Percentiles rank a stretch among this genome's conserved stretches.
Evolutionary conservation across 1,140 invertebrate species (phyloP).

Genomic region (Andrena cerasifolii): DNA sequence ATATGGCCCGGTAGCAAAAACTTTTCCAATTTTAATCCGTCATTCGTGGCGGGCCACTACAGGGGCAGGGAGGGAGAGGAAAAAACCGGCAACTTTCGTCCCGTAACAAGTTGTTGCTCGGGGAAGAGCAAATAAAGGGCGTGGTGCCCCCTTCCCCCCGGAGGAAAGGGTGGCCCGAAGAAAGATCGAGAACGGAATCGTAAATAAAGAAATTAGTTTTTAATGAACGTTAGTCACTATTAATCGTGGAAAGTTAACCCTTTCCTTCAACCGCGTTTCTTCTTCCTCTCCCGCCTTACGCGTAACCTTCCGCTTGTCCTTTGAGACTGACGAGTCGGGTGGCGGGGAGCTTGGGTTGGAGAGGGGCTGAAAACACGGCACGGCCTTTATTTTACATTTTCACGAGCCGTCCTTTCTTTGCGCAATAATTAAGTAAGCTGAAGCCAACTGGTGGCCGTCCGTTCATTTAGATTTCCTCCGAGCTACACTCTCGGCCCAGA

Average conservation of each 20-base stretch:
- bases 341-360: no score
- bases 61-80: background rate
- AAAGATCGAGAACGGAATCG: constrained; percentile 49
- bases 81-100: constrained; percentile 60
- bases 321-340: constrained; percentile 63
- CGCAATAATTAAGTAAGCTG: constrained; percentile 69
- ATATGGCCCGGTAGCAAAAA: constrained; percentile 69
- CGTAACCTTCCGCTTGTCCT: constrained; percentile 56
- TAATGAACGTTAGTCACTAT: constrained; percentile 73
- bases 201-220: constrained; percentile 75
- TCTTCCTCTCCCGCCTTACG: background rate
- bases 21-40: constrained; percentile 76
- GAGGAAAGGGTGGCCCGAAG: constrained; percentile 21
- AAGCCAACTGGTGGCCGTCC: constrained; percentile 62
- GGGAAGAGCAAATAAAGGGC: constrained; percentile 64
- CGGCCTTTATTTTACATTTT: constrained; percentile 71
- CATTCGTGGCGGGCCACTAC: constrained; percentile 61
- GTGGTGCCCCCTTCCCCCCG: constrained; percentile 15
- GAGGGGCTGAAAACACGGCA: constrained; percentile 66
- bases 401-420: constrained; percentile 67
- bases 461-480: constrained; percentile 61
- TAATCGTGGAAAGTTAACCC: constrained; percentile 73
- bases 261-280: constrained; percentile 43
- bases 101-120: constrained; percentile 68
- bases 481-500: constrained; percentile 42